Conservation (phyloP, 2,888 invertebrate species). For the Thelaira solivaga region DNA sequence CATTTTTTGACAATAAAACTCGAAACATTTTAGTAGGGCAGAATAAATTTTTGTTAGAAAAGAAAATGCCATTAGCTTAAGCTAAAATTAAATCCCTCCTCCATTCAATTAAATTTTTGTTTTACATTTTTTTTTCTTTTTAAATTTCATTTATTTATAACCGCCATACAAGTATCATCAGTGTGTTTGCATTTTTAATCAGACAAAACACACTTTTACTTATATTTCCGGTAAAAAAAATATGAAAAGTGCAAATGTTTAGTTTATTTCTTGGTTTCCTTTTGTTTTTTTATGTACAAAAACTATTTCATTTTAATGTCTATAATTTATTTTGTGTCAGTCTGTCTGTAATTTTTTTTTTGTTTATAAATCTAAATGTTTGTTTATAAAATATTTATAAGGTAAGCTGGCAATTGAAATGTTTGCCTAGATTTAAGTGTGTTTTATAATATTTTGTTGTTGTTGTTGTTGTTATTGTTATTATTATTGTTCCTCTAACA, state of each 20-base stretch:
- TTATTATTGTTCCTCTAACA: not conserved
- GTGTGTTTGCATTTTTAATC: not conserved
- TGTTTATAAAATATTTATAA: constrained; percentile 33
- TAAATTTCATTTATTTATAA: not conserved
- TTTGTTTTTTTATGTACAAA: not conserved
- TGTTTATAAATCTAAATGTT: constrained; percentile 9
- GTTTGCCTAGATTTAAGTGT: constrained; percentile 45
- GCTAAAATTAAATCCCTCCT: too few relatives aligned
- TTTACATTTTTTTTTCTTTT: not conserved
- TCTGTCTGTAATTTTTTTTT: not conserved
- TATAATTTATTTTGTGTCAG: constrained; percentile 34
- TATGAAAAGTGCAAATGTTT: constrained; percentile 30
- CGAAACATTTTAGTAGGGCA: too few relatives aligned
- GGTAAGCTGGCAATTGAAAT: constrained; percentile 50
- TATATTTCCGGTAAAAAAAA: constrained; percentile 45
- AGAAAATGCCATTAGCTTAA: too few relatives aligned
- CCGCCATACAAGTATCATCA: too few relatives aligned
- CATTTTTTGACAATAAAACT: too few relatives aligned
- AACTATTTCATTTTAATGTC: constrained; percentile 41
- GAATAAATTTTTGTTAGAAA: too few relatives aligned
- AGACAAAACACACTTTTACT: constrained; percentile 10
- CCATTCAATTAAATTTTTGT: too few relatives aligned
- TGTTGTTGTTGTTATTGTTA: too few relatives aligned
- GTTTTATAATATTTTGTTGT: not conserved
- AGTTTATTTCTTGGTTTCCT: not conserved